These are phyloP conservation scores for Andrena hattorfiana DNA, from an alignment of 2,888 invertebrate species.

Conservation along the genomic window DNA sequence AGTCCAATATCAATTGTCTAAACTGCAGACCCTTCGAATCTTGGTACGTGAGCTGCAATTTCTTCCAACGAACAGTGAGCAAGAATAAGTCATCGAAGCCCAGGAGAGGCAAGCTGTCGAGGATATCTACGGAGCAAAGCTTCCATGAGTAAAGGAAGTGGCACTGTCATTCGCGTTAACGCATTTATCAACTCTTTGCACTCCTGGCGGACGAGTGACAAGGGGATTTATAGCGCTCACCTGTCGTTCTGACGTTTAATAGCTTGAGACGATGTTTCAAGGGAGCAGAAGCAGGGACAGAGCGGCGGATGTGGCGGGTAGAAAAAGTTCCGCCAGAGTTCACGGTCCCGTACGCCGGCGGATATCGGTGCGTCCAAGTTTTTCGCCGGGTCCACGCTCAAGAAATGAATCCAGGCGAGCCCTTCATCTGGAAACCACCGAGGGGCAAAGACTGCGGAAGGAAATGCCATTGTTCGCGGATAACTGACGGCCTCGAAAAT, in stretches of 20 bases:
- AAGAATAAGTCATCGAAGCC: conserved; percentile 26
- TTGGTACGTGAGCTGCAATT: background rate
- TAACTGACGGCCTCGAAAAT: conserved; percentile 66
- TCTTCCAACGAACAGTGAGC: background rate
- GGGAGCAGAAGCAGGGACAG: background rate
- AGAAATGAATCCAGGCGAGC: conserved; percentile 71
- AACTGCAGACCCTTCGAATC: background rate
- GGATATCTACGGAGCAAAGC: conserved; percentile 9
- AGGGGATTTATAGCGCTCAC: conserved; percentile 56
- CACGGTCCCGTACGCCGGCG: conserved; percentile 42
- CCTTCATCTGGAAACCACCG: conserved; percentile 64
- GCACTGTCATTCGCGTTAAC: conserved; percentile 12
- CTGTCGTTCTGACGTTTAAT: conserved; percentile 51
- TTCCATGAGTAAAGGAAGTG: conserved; percentile 1
- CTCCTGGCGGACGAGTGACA: conserved; percentile 28
- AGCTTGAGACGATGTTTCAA: conserved; percentile 38
- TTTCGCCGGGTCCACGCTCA: conserved; percentile 44
- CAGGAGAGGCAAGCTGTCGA: conserved; percentile 22
- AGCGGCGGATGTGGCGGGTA: background rate
- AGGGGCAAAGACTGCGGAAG: conserved; percentile 48
- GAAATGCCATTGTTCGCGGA: conserved; percentile 63
- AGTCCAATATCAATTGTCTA: no score
- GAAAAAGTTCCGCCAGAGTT: conserved; percentile 60
- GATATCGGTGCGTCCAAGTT: conserved; percentile 62
- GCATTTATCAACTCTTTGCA: conserved; percentile 45